Evolutionary conservation across 2,113 vertebrate genomes (phyloP).

Genomic region (Uropsilus gracilis): DNA sequence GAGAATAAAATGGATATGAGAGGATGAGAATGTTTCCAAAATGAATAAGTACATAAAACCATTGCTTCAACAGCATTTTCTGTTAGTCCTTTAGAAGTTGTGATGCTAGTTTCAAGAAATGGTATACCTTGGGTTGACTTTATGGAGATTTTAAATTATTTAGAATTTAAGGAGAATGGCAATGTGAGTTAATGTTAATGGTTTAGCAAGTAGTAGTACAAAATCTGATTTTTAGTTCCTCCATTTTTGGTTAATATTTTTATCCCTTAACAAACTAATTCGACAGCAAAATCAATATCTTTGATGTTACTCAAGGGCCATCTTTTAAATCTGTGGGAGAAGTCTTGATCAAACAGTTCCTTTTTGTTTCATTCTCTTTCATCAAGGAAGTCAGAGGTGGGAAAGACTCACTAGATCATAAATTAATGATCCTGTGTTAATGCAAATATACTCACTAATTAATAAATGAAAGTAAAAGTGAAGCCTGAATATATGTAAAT

Average conservation of each 20-base stretch:
- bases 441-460: conserved; percentile 53
- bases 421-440: conserved; percentile 69
- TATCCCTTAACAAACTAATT: not conserved
- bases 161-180: conserved; percentile 45
- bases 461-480: conserved; percentile 43
- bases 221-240: conserved; percentile 5
- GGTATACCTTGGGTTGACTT: not conserved
- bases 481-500: not conserved
- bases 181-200: not conserved
- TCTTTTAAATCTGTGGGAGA: conserved; percentile 65
- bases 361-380: conserved; percentile 71
- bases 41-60: not conserved
- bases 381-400: conserved; percentile 47
- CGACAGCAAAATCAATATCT: conserved; percentile 41
- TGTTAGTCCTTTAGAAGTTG: not conserved
- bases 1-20: not conserved
- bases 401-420: conserved; percentile 52
- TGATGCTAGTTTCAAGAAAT: conserved; percentile 29
- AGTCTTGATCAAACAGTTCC: conserved; percentile 70
- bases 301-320: conserved; percentile 40
- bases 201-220: not conserved
- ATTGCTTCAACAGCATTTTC: not conserved
- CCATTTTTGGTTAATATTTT: conserved; percentile 47
- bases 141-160: not conserved
- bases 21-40: not conserved